Base-by-base conservation (phyloP, 1,140 invertebrate genomes). In the Manduca sexta region DNA sequence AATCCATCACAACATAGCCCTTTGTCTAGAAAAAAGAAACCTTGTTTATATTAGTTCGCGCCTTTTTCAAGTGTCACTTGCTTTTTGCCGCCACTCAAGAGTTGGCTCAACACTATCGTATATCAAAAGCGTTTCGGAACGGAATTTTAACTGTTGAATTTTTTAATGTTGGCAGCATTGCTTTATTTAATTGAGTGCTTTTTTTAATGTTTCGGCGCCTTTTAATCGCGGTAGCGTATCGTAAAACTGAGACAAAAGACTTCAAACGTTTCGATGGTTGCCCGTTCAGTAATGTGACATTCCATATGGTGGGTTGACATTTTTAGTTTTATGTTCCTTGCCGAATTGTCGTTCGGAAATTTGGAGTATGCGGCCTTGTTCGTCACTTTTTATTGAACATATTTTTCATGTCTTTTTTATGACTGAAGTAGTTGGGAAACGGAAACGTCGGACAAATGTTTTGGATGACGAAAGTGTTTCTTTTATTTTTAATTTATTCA, bases 61-160 rank as follows among this genome's bases (percentile, higher is more conserved):
- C 76, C 77, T 79, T 84, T 82, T 84, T 80, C 77, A 74, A 84
- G 79, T 83, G 81, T 83, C 81, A 83, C 79, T 83, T 78, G 74
- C 77, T 84, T 77, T 78, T 78, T 80, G 72, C 74, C 77, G 77
- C 74, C 72, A 69, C 74, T 74, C 57, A 65, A 64, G 64, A 66
- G 66, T 63, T 62, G 61, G 64, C 73, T 78, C 80, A 84, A 83
- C 77, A 69, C 79, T 84, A 84, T 84, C 81, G 76, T 74, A 80
- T 84, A 83, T 84, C 81, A 84, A 84, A 84, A 33, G 43, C 33
- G 29, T 66, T 76, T 49, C 56, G 64, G 69, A 75, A 77, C 31
- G 43, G 43, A 33, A 17, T 49, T 57, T 57, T 49, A 49, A 47
- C 51, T 38, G 51, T 48, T 48, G 21, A 53, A 55, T 49, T 46